Base-by-base conservation (phyloP, 1,140 invertebrate species). In the Drosophila funebris region DNA sequence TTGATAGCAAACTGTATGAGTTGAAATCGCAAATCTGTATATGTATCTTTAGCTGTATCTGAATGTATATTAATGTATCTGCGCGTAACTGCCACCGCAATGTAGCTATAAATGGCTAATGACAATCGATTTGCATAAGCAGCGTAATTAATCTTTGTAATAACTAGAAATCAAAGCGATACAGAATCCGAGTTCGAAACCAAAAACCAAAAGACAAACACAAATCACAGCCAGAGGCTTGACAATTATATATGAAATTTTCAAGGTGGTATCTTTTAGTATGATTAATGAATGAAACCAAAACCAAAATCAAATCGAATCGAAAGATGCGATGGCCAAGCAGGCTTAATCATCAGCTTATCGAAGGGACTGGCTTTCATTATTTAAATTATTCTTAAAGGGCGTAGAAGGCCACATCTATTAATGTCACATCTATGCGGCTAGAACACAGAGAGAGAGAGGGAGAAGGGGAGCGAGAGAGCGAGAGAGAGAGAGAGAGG, bases 101-200 rank as follows among this genome's bases (percentile, higher is more conserved):
- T 77, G 64, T 70, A 56, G 57, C 82, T 64, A 53, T 81, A 85
- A 85, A 87, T 81, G 78, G 81, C 74, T 85, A 85, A 85, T 87
- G 81, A 78, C 81, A 85, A 82, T 85, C 73, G 82, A 87, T 85
- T 85, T 81, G 81, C 83, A 78, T 85, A 85, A 85, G 74, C 82
- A 79, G 58, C 80, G 82, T 62, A 87, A 85, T 85, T 85, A 85
- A 85, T 85, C 81, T 85, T 85, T 75, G 82, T 85, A 78, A 87
- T 78, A 85, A 85, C 73, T 85, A 83, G 83, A 85, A 81, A 85
- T 74, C 82, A 48, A 85, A 71, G 57, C 82, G 53, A 70, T 43
- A 46, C 53, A n/a, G 54, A 36, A 63, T 24, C 36, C 44, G 18
- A 27, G 33, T 33, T 8, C 11, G 56, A 48, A 36, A 37, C 44